phyloP scores from a whole-genome alignment of 2,797 vertebrate species.

The Columba guinea region DNA sequence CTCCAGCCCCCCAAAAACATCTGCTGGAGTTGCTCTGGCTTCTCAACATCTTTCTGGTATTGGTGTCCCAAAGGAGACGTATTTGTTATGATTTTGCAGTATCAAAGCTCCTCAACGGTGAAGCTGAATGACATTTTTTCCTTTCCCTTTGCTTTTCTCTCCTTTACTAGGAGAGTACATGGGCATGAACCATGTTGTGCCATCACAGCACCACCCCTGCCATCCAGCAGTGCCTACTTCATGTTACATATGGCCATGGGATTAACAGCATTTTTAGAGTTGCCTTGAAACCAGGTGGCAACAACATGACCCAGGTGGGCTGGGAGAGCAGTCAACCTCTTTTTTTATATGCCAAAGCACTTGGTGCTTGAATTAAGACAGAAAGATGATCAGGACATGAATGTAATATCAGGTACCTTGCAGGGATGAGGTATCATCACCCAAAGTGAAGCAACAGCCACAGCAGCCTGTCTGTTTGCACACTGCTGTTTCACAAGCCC shows the following conservation, averaged over 20 bases:
- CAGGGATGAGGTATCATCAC: background rate
- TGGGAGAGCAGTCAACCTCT: background rate
- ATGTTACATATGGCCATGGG: too few relatives aligned
- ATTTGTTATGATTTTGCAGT: background rate
- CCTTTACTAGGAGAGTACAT: background rate
- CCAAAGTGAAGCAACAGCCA: background rate
- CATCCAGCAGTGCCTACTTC: too few relatives aligned
- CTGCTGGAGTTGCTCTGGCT: too few relatives aligned
- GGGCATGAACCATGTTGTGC: too few relatives aligned
- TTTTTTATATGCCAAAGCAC: background rate
- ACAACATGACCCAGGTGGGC: accelerated
- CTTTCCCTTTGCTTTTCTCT: background rate
- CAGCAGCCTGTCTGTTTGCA: background rate
- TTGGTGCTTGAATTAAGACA: background rate
- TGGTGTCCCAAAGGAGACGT: background rate
- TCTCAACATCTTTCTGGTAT: background rate
- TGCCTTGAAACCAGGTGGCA: background rate
- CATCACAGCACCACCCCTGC: background rate
- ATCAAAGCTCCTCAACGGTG: background rate
- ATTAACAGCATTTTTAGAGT: background rate
- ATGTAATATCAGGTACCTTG: background rate
- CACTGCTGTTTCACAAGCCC: background rate
- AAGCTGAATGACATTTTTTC: background rate
- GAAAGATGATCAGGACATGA: background rate
- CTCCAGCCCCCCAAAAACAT: background rate